Conservation (phyloP, 2,888 invertebrate genomes). For the Hydraecia micacea region DNA sequence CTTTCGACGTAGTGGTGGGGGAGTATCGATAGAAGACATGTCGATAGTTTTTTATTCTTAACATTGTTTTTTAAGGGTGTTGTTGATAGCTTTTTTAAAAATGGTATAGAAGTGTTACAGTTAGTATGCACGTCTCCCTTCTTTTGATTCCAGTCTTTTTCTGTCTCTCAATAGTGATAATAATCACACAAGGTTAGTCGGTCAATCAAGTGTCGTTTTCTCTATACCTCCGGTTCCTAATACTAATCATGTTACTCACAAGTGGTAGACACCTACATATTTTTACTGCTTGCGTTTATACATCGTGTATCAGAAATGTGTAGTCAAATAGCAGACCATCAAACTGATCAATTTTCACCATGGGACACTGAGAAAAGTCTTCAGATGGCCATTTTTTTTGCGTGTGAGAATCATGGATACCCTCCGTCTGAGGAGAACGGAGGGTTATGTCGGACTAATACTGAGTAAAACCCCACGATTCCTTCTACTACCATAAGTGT, state of each 20-base stretch:
- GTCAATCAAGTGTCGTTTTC: neutral
- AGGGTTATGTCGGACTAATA: no score
- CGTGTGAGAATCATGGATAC: no score
- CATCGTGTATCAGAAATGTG: neutral
- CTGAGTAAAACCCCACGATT: no score
- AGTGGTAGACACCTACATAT: constrained; percentile 4
- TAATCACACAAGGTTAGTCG: neutral
- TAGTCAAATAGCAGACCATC: neutral
- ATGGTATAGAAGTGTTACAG: neutral
- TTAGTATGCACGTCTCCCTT: neutral
- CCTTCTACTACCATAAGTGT: no score
- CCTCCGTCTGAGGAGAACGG: no score
- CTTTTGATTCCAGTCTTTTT: neutral
- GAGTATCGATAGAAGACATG: constrained; percentile 49
- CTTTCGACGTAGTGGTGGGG: constrained; percentile 62
- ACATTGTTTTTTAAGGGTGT: neutral
- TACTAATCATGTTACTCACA: constrained; percentile 9
- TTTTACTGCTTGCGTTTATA: neutral
- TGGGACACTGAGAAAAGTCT: no score
- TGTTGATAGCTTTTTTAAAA: neutral
- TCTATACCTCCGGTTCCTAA: neutral
- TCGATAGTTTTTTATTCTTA: constrained; percentile 36
- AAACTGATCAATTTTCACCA: neutral
- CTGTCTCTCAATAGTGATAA: neutral
- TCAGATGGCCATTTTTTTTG: no score